Evolutionary conservation across 2,797 vertebrate species (phyloP), one percentile per base, ranked within the genome.

Genomic region (Crocodylus rhombifer): DNA sequence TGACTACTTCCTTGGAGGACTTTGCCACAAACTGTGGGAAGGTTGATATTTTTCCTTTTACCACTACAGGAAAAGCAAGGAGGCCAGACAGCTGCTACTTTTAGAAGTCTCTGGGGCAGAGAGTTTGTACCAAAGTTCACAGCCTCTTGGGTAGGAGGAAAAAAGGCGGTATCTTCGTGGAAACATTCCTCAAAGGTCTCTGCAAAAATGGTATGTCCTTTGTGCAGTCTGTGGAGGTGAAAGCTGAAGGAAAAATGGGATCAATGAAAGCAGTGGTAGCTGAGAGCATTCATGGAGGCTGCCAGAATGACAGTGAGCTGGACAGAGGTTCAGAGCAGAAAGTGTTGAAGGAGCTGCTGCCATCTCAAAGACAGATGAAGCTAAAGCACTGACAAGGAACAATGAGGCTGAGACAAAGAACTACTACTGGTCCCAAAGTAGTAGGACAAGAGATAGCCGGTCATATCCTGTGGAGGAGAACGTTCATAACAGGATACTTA

Each of bases 401-500:
- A 90, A 83, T 86, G 93, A 87, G 90, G 87, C 93, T 95, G 87
- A 82, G 92, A 94, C 95, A 93, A 95, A 95, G 92, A 90, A 86
- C 42, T 51, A 11, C 42, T 51, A 51, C 42, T 51, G 42, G 42
- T 51, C 42, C 42, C 42, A 51, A 90, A 97, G 86, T 93, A 91
- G 93, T 93, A 88, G 92, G 88, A 91, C 90, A 82, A 88, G 76
- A 84, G 88, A 94, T 95, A 5, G 8, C 87, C 95, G 95, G 96
- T 93, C 85, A 13, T 86, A 80, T 7, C 94, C 91, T 93, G 95
- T 96, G 95, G 95, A 91, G 95, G 95, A 95, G 96, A 95, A 95
- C 95, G 93, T 96, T 95, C 94, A 93, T 97, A 94, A 94, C 96
- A 96, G 95, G 95, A 97, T 97, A 92, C 92, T 93, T 86, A 91